Evolutionary conservation across 2,888 invertebrate genomes (phyloP), one percentile per base, ranked within the genome.

Genomic region (Arctia plantaginis): DNA sequence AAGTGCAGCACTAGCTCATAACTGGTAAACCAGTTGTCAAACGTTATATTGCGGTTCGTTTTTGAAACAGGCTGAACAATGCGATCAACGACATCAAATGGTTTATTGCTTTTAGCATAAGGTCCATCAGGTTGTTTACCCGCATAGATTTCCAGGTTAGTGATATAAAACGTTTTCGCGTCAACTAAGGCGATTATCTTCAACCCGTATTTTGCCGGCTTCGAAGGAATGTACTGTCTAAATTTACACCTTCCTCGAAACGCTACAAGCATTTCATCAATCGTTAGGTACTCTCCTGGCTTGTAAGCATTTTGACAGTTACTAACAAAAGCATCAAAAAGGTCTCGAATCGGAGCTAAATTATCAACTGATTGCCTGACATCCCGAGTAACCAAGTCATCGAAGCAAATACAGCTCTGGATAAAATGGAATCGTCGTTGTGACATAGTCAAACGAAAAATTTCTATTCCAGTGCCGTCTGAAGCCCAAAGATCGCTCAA

Each of bases 111-210:
- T 23, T 67, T 12, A 8, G 15, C 20, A 73, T 35, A 79, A 39
- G 80, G 79, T 1, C 79, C 79, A 64, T 44, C 73, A 62, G 77
- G 80, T 55, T 83, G 82, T 51, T 76, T 78, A 39, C 82, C 85
- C 3, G 78, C 67, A 55, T 84, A 85, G 20, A 83, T 74, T 69
- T 84, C 83, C 20, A 84, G 47, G 44, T 83, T 81, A 0, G 66
- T 13, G 13, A 76, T 69, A 65, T 84, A 85, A 66, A 73, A 81
- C 35, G 51, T 75, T 39, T 69, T 77, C 13, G 82, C 77, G 44
- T 83, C 83, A 1, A 79, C 82, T 6, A 83, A 30, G 6, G 82
- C 80, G 20, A 74, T 47, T 30, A 82, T 81, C 79, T 81, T 85
- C 27, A 82, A 72, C 1, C 80, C 82, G 39, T 83, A 82, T 74